A percentile compares a stretch with the other conserved stretches of the same genome.
phyloP scores from a whole-genome alignment of 1,140 invertebrate species.

The Brachionus asplanchnoidis region DNA sequence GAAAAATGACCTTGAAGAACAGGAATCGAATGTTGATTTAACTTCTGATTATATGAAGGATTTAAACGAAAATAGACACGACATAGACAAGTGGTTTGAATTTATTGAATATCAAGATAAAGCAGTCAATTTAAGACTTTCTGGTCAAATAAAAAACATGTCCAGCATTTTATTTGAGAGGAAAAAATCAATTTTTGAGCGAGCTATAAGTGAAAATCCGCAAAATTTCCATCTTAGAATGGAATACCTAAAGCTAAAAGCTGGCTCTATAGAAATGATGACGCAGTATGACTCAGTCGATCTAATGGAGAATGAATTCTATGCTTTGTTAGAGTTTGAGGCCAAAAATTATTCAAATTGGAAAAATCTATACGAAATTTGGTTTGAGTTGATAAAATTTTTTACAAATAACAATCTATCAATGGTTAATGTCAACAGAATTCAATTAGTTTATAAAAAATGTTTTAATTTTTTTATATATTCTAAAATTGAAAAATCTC shows the following conservation, averaged over 20 bases:
- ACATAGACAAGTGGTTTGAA: conserved; percentile 30
- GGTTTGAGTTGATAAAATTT: conserved; percentile 12
- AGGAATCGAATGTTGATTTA: neutral
- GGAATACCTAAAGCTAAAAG: conserved; percentile 14
- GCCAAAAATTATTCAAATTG: neutral
- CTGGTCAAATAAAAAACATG: neutral
- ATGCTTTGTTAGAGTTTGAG: neutral
- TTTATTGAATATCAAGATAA: conserved; percentile 36
- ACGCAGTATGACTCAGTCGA: neutral
- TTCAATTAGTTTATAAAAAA: neutral
- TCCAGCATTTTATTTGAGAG: neutral
- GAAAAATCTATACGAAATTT: conserved; percentile 22
- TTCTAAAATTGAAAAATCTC: neutral
- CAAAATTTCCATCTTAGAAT: neutral
- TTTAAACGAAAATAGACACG: conserved; percentile 15
- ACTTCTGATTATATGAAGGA: conserved; percentile 6
- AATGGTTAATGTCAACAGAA: neutral
- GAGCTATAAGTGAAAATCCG: conserved; percentile 26
- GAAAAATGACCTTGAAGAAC: conserved; percentile 22
- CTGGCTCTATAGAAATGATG: neutral
- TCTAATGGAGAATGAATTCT: conserved; percentile 6
- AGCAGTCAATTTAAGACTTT: neutral
- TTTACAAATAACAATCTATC: neutral
- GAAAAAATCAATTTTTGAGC: conserved; percentile 15
- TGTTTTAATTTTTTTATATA: conserved; percentile 8